Percentiles rank a stretch among this genome's conserved stretches.
Conservation (phyloP, 2,113 vertebrate species). For the Anser cygnoides region DNA sequence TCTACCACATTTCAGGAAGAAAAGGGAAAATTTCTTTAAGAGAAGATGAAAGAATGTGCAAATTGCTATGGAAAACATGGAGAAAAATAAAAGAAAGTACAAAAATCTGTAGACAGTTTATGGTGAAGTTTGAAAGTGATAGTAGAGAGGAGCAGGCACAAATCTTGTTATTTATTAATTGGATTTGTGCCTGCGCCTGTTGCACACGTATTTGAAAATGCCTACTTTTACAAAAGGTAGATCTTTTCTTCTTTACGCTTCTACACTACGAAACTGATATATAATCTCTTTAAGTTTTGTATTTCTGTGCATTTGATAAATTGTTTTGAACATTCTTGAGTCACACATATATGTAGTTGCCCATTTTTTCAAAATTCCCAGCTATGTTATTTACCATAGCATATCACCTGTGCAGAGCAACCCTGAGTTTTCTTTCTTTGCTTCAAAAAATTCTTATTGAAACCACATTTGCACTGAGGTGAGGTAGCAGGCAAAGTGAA, state of each 20-base stretch:
- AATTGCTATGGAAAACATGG: not conserved
- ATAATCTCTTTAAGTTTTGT: constrained; percentile 65
- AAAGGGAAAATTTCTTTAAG: not conserved
- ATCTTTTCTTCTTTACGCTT: constrained; percentile 39
- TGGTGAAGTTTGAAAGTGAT: constrained; percentile 65
- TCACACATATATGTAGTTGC: not conserved
- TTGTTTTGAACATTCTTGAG: constrained; percentile 62
- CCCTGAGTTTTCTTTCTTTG: not conserved
- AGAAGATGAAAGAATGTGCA: not conserved
- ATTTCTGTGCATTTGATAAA: constrained; percentile 63
- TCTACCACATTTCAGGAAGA: not conserved
- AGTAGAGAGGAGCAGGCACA: constrained; percentile 60
- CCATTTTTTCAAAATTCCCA: constrained; percentile 17
- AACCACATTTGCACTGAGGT: not conserved
- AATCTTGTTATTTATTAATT: constrained; percentile 72
- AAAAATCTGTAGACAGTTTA: constrained; percentile 48
- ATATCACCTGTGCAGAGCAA: not conserved
- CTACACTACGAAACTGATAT: constrained; percentile 50
- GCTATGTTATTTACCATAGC: not conserved
- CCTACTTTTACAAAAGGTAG: constrained; percentile 60
- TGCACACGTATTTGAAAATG: constrained; percentile 66
- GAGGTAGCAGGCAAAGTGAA: not conserved
- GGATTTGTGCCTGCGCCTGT: constrained; percentile 69
- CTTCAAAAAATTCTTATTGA: not conserved
- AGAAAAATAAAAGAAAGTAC: constrained; percentile 22